Conservation (phyloP, 2,113 vertebrate species). For the Dendrocopos noguchii region DNA sequence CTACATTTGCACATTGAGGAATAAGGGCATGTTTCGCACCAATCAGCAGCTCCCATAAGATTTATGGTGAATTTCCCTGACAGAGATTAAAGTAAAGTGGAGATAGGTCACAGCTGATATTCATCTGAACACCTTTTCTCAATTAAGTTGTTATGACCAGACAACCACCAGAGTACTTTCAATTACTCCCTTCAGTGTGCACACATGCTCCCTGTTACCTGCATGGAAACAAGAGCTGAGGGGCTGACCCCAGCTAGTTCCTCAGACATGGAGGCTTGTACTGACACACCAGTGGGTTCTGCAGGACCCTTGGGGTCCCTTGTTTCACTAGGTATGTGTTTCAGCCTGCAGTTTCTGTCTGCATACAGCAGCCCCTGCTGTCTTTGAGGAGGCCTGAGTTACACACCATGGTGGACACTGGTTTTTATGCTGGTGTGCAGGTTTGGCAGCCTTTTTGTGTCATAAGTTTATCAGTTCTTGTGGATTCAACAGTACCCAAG, state of each 20-base stretch:
- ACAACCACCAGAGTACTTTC: not conserved
- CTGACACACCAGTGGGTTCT: not conserved
- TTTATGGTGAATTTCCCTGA: not conserved
- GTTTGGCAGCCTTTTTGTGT: not conserved
- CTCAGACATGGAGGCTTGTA: not conserved
- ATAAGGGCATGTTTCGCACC: not conserved
- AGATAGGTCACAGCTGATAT: not conserved
- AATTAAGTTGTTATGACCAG: not conserved
- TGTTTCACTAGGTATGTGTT: not conserved
- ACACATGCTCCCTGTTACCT: not conserved
- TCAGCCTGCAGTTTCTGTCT: not conserved
- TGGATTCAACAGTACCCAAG: not conserved
- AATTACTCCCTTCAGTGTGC: not conserved
- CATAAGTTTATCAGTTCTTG: not conserved
- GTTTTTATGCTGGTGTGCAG: not conserved
- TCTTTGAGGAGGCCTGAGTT: not conserved
- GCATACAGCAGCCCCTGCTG: not conserved
- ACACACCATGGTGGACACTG: too few species aligned
- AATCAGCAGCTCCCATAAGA: not conserved
- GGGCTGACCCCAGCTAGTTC: fast-evolving
- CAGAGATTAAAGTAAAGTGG: not conserved
- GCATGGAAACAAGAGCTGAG: not conserved
- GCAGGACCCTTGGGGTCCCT: not conserved
- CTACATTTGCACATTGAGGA: not conserved
- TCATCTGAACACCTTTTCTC: not conserved